Evolutionary conservation across 2,888 invertebrate genomes (phyloP), one percentile per base, ranked within the genome.

Genomic region (Tachina fera): DNA sequence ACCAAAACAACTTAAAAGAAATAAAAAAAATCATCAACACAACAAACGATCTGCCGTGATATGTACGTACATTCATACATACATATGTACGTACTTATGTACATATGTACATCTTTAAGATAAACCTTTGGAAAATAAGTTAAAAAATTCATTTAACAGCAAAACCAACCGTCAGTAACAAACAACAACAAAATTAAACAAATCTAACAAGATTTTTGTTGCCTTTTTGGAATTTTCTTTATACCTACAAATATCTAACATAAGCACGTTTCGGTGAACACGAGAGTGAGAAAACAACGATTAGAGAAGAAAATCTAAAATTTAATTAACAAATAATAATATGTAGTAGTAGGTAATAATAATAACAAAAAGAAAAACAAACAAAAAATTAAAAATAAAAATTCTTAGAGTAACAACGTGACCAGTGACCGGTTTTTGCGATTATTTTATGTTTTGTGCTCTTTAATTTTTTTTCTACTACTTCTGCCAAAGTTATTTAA

Each of bases 341-440:
- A 31, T 31, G 31, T 31, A 31, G 31, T 6, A n/a, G n/a, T n/a
- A n/a, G n/a, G n/a, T n/a, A 31, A 77, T n/a, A 63, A 49, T 51
- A 71, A 70, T 43, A 78, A 68, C 11, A n/a, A 77, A 13, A 53
- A 67, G n/a, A 49, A 51, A 53, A 67, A 47, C 2, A 72, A 72
- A 39, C 22, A 81, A 53, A 51, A 83, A 72, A 41, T 56, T n/a
- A 67, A 68, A 49, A 71, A 68, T 83, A 75, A 72, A 71, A 49
- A 43, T 78, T 71, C 65, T 75, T 45, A 71, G 43, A 19, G 56
- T 75, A 39, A 67, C 84, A 86, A 87, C 87, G 86, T 87, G 88
- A 86, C 82, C 77, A 83, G 78, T 82, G 87, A 88, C 88, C 88
- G 88, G 87, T 87, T 88, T 87, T 78, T 76, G 79, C 65, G 60